Evolutionary conservation across 2,113 vertebrate species (phyloP), one percentile per base, ranked within the genome.

Genomic region (Cryptotis parvus): DNA sequence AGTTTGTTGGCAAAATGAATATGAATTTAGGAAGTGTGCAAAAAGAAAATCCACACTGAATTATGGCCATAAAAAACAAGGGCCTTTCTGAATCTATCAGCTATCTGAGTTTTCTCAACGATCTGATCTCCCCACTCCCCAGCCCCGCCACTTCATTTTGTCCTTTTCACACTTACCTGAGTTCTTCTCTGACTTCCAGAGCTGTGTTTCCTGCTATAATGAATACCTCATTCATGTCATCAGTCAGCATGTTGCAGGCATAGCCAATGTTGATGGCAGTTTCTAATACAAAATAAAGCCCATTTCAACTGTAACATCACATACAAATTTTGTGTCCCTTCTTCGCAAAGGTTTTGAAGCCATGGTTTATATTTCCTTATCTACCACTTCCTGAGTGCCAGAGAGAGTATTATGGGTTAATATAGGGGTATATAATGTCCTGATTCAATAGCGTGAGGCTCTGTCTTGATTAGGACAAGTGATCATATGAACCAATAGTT

Each of bases 261-360:
- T 99, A 98, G 41, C 98, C 98, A 14, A 99, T 98, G 95, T 98
- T 99, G 97, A 98, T 98, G 1, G 98, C 98, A 24, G 98, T 99
- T 97, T 99, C 99, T 99, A 95, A 90, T 93, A 95, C 66, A 69
- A 93, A 87, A 95, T 5, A 93, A 94, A 91, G 49, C 3, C 3
- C 16, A 65, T 0, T 20, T 95, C 61, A 65, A 58, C 88, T 92
- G 93, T 75, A 88, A 73, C 26, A 52, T 49, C 33, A 74, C 4
- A 72, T 84, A 37, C 58, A 45, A 83, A 39, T 11, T 10, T 33
- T 49, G 55, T 45, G 9, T 55, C 68, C 4, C 9, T 58, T 78
- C 73, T 33, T 26, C 78, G 78, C 58, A 61, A 39, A 78, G 49
- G 5, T 75, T 92, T 77, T 80, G 66, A 80, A 45, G 33, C 16